Conservation (phyloP, 2,797 vertebrate genomes). For the Lepus townsendii region DNA sequence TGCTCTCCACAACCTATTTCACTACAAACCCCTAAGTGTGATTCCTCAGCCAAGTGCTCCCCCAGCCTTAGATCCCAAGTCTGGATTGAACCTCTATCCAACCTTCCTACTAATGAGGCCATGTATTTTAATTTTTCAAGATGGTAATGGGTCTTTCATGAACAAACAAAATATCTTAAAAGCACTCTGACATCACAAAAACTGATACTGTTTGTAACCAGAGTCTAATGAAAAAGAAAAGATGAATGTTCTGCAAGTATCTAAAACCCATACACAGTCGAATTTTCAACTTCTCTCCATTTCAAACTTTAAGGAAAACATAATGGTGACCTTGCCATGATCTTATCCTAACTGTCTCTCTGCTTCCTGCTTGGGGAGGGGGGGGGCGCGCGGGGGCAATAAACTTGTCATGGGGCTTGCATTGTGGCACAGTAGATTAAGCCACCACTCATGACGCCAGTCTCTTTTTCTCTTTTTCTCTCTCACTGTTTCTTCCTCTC, state of each 20-base stretch:
- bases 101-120: not conserved
- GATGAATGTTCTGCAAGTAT: not conserved
- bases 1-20: not conserved
- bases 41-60: not conserved
- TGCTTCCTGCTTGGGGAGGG: no score
- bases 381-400: no score
- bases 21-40: not conserved
- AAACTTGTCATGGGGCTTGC: no score
- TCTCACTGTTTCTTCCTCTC: no score
- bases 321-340: not conserved
- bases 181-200: conserved; percentile 32
- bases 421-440: no score
- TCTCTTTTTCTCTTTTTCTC: no score
- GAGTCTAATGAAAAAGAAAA: conserved; percentile 36
- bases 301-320: not conserved
- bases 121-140: not conserved
- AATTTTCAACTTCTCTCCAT: not conserved
- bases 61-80: not conserved
- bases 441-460: no score
- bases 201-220: not conserved
- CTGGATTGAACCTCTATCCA: not conserved
- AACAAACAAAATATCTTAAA: not conserved
- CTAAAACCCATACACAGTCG: not conserved
- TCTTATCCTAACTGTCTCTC: no score
- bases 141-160: not conserved